These are phyloP conservation scores for Protophormia terraenovae DNA, from an alignment of 2,888 invertebrate genomes.

Conservation along the genomic window DNA sequence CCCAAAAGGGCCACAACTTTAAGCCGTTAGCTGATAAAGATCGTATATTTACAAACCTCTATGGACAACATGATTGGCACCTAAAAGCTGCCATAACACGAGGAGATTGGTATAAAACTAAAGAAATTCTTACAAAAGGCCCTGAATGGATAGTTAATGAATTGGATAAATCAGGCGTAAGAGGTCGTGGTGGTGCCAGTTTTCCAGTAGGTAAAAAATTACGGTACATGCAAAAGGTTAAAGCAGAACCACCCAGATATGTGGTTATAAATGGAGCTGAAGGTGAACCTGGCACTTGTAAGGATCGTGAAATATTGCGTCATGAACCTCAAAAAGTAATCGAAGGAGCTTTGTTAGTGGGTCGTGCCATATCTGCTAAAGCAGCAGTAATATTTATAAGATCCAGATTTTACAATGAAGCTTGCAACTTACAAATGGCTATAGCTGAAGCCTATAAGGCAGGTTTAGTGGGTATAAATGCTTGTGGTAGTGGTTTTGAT, in stretches of 20 bases:
- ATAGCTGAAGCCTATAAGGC: slow-evolving; percentile 97
- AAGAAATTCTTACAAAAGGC: slow-evolving; percentile 95
- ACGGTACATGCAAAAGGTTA: slow-evolving; percentile 99
- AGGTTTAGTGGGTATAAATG: slow-evolving; percentile 95
- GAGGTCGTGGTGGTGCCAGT: slow-evolving; percentile 98
- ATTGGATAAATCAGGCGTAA: slow-evolving; percentile 94
- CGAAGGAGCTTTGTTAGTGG: slow-evolving; percentile 97
- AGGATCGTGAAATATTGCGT: slow-evolving; percentile 98
- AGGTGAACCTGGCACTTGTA: slow-evolving; percentile 96
- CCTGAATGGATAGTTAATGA: slow-evolving; percentile 98
- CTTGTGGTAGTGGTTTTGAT: slow-evolving; percentile 96
- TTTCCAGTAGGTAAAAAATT: slow-evolving; percentile 99
- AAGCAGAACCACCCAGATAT: slow-evolving; percentile 96
- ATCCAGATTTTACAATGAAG: slow-evolving; percentile 99
- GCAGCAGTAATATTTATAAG: slow-evolving; percentile 99
- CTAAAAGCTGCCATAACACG: slow-evolving; percentile 93
- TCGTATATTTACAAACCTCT: slow-evolving; percentile 97
- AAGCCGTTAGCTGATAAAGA: slow-evolving; percentile 94
- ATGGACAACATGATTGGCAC: slow-evolving; percentile 98
- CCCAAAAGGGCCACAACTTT: slow-evolving; percentile 81
- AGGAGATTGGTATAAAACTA: slow-evolving; percentile 99
- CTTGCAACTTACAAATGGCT: slow-evolving; percentile 97
- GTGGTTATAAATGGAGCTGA: slow-evolving; percentile 99
- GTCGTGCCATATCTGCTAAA: slow-evolving; percentile 95
- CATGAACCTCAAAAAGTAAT: slow-evolving; percentile 98